These are phyloP conservation scores for Linnaemya vulpina DNA, from an alignment of 2,888 invertebrate species.

Conservation along the genomic window DNA sequence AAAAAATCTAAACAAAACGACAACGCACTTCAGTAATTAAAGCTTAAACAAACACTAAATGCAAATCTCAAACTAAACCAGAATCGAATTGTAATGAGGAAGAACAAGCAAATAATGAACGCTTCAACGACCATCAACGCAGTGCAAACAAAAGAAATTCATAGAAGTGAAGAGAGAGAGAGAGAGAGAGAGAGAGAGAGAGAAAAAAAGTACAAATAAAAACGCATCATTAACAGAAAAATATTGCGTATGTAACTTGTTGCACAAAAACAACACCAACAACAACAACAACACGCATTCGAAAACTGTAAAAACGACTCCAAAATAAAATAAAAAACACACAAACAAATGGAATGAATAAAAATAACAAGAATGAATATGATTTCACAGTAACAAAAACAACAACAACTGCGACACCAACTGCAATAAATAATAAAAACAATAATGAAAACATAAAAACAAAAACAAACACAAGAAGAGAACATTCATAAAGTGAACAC, in stretches of 20 bases:
- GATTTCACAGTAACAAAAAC: constrained; percentile 18
- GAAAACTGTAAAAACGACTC: constrained; percentile 41
- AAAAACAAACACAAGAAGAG: neutral
- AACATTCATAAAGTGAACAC: neutral
- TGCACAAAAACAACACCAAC: constrained; percentile 1
- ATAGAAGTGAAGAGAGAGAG: neutral
- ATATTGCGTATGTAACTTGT: constrained; percentile 1
- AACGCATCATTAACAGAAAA: constrained; percentile 17
- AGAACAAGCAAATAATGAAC: constrained; percentile 8
- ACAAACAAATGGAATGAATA: neutral
- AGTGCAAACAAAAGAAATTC: neutral
- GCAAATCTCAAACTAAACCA: neutral
- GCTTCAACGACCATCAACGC: neutral
- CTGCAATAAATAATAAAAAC: constrained; percentile 6
- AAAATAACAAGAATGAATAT: constrained; percentile 12
- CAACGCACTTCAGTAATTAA: constrained; percentile 11
- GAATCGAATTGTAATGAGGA: neutral
- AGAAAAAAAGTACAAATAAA: no score
- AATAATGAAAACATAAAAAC: neutral
- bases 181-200: no score
- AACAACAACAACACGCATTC: neutral
- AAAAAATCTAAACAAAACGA: constrained; percentile 14
- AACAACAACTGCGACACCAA: neutral
- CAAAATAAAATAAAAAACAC: constrained; percentile 1
- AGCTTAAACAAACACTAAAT: constrained; percentile 16